Evolutionary conservation across 2,797 vertebrate genomes (phyloP).

Genomic region (Siniperca obscura): DNA sequence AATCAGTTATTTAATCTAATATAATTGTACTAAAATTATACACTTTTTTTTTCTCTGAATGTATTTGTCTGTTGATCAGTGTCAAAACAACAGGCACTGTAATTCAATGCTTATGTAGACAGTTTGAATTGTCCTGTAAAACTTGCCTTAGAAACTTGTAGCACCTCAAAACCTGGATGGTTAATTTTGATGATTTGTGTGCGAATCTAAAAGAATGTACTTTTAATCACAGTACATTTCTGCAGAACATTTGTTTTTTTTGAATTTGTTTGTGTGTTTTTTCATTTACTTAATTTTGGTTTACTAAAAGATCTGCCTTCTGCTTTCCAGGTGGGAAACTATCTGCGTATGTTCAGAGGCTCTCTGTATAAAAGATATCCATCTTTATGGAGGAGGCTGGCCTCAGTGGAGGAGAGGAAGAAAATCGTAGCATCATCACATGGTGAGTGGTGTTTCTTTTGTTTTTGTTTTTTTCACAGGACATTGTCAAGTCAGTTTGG

Average conservation of each 20-base stretch:
- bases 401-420: conserved; percentile 98
- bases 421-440: conserved; percentile 99
- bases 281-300: background rate
- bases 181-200: background rate
- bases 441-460: conserved; percentile 84
- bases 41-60: background rate
- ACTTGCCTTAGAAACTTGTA: background rate
- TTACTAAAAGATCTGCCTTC: background rate
- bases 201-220: background rate
- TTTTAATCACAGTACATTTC: background rate
- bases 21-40: background rate
- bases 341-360: conserved; percentile 98
- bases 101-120: background rate
- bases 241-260: background rate
- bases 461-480: background rate
- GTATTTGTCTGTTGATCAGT: background rate
- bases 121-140: background rate
- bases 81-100: background rate
- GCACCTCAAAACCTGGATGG: background rate
- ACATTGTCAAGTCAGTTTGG: background rate
- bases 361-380: conserved; percentile 98
- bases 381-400: conserved; percentile 95
- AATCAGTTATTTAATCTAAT: background rate
- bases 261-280: background rate
- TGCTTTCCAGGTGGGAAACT: conserved; percentile 93